phyloP scores from a whole-genome alignment of 2,888 invertebrate species.

The Odontocolon sp. region DNA sequence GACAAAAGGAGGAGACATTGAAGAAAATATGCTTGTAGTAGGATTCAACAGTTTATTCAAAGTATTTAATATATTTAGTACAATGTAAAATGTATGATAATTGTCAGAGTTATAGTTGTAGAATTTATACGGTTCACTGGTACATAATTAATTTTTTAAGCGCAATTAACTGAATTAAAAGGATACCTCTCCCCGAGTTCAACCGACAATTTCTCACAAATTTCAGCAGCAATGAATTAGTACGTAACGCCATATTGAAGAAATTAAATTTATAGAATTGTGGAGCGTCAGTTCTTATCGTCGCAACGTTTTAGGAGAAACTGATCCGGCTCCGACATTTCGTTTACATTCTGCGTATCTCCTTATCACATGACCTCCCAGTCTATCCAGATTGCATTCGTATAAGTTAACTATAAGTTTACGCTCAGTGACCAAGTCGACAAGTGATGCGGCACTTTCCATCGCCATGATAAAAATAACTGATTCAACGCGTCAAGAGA shows the following conservation, averaged over 20 bases:
- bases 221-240: conserved; percentile 61
- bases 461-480: not conserved
- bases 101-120: not conserved
- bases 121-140: not conserved
- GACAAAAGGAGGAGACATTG: conserved; percentile 16
- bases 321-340: conserved; percentile 40
- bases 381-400: not conserved
- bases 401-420: not conserved
- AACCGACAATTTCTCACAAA: conserved; percentile 51
- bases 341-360: not conserved
- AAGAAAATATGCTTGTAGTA: conserved; percentile 35
- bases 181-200: conserved; percentile 72
- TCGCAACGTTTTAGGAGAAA: conserved; percentile 34
- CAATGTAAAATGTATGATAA: not conserved
- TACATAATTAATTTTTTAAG: not conserved
- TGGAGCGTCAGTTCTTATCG: conserved; percentile 38
- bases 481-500: not conserved
- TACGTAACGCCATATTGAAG: conserved; percentile 68
- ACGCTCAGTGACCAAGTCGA: not conserved
- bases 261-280: not conserved
- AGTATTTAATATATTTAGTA: not conserved
- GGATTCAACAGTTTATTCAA: not conserved
- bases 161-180: conserved; percentile 56
- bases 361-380: conserved; percentile 59
- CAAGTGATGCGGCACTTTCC: not conserved